phyloP scores from a whole-genome alignment of 23 tunicate species.

The Trididemnum nubilum region DNA sequence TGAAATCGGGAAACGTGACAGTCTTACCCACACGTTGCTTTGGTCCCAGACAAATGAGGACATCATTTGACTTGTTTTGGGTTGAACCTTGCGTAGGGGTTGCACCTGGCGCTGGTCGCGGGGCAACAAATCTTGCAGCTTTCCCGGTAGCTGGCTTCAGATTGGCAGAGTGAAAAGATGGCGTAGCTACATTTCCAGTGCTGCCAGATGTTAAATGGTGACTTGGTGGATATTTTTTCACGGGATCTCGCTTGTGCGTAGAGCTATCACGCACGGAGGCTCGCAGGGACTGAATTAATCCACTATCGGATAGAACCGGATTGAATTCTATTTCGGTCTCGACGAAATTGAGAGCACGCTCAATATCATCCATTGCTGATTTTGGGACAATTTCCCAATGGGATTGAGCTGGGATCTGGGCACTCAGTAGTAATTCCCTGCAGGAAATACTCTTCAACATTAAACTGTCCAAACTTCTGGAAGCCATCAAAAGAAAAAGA shows the following conservation, averaged over 20 bases:
- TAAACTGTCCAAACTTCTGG: slow-evolving; percentile 38
- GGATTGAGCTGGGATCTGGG: slow-evolving; percentile 15
- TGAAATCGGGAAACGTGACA: slow-evolving; percentile 51
- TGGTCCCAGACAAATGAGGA: background rate
- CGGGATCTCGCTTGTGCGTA: background rate
- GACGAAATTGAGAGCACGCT: slow-evolving; percentile 14
- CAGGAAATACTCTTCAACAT: slow-evolving; percentile 63
- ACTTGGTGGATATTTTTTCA: background rate
- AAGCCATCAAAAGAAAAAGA: slow-evolving; percentile 68
- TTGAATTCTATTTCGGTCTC: slow-evolving; percentile 36
- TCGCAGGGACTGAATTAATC: background rate
- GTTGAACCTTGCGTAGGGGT: background rate
- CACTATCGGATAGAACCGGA: slow-evolving; percentile 27
- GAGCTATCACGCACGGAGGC: background rate
- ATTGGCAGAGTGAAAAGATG: background rate
- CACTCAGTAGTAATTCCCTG: slow-evolving; percentile 40
- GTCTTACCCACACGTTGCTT: slow-evolving; percentile 26
- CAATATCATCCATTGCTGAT: slow-evolving; percentile 41
- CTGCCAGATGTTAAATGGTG: too few relatives aligned
- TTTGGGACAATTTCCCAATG: slow-evolving; percentile 29
- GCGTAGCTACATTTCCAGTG: background rate
- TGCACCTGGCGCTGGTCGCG: slow-evolving; percentile 27
- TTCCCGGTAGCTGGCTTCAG: slow-evolving; percentile 41
- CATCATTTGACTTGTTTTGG: background rate
- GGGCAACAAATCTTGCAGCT: slow-evolving; percentile 53